Evolutionary conservation across 2,113 vertebrate species (phyloP), one percentile per base, ranked within the genome.

Genomic region (Ornithorhynchus anatinus): DNA sequence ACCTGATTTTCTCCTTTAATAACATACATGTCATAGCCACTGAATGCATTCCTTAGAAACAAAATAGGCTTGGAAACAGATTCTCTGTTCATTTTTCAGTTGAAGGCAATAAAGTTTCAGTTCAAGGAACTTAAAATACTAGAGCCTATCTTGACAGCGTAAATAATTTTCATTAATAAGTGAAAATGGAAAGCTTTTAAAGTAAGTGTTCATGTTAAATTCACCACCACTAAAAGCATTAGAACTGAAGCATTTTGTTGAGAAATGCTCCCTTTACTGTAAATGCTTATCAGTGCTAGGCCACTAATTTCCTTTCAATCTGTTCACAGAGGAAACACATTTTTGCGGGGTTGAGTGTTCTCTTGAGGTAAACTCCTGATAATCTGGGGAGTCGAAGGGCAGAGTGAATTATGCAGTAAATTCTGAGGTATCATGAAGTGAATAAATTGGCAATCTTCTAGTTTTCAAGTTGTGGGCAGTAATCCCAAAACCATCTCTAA

Each of bases 131-230:
- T 81, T 82, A 66, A 66, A 87, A 87, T 84, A 76, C 76, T 88
- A 88, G 79, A 85, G 87, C 77, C 80, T 70, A 66, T 81, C 81
- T 82, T 84, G 84, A 90, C 76, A 89, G 80, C 47, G 85, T 86
- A 20, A 64, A 85, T 85, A 85, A 75, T 75, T 79, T 77, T 76
- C 59, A 83, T 79, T 80, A 86, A 77, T 60, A 90, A 89, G 82
- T 82, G 85, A 90, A 82, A 89, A 72, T 64, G 67, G 72, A 77
- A 89, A 79, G 84, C 86, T 89, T 92, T 92, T 86, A 88, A 90
- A 89, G 73, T 86, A 86, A 91, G 72, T 85, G 84, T 86, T 92
- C 84, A 84, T 88, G 85, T 88, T 86, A 89, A 89, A 91, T 89
- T 92, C 56, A 86, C 79, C 66, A 86, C 79, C 72, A 80, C 84